Conservation (phyloP, 2,113 vertebrate genomes). For the Corynorhinus townsendii region DNA sequence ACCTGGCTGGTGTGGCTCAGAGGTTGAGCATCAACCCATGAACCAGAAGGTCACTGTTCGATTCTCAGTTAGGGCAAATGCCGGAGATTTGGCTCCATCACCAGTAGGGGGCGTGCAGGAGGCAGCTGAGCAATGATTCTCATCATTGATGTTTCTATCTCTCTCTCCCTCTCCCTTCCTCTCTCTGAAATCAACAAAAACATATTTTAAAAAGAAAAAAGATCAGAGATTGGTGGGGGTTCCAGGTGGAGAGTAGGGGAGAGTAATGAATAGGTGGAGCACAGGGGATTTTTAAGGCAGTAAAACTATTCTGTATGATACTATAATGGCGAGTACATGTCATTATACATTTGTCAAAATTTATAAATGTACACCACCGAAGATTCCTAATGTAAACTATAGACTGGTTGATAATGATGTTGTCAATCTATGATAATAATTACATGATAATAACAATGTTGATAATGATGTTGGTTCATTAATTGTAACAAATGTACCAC, state of each 20-base stretch:
- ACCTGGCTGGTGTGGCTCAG: no score
- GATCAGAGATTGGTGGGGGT: background rate
- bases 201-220: background rate
- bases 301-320: background rate
- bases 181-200: no score
- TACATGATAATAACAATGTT: background rate
- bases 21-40: no score
- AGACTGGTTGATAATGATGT: background rate
- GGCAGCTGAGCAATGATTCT: no score
- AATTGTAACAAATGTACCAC: background rate
- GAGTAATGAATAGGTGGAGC: background rate
- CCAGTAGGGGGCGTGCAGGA: no score
- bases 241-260: background rate
- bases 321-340: background rate
- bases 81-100: no score
- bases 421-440: background rate
- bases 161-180: no score
- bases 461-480: background rate
- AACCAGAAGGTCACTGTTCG: no score
- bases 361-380: background rate
- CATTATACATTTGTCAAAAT: background rate
- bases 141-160: no score
- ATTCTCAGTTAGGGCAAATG: no score
- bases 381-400: background rate
- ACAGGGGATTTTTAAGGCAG: background rate